Percentiles rank a stretch among this genome's conserved stretches.
These are phyloP conservation scores for Lophius piscatorius DNA, from an alignment of 2,113 vertebrate genomes.

Conservation along the genomic window DNA sequence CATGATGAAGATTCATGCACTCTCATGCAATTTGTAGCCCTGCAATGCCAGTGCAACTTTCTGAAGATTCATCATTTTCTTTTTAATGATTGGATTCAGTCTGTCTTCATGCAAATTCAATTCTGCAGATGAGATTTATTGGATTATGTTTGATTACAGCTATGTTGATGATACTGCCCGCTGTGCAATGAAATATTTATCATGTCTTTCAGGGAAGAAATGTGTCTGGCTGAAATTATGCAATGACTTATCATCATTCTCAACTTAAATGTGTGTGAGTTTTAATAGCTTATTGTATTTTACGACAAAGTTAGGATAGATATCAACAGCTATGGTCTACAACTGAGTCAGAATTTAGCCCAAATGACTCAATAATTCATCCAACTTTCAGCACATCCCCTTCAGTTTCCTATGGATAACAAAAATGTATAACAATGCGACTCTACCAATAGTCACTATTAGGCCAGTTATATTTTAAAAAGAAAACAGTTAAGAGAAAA, in stretches of 20 bases:
- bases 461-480: background rate
- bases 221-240: slow-evolving; percentile 19
- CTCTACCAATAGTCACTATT: too few relatives aligned
- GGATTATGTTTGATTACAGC: too few relatives aligned
- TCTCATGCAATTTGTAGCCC: background rate
- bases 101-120: background rate
- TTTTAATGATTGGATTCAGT: background rate
- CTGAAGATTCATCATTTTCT: background rate
- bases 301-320: too few relatives aligned
- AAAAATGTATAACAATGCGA: background rate
- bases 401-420: slow-evolving; percentile 3
- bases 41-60: background rate
- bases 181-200: background rate
- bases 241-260: slow-evolving; percentile 5
- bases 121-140: background rate
- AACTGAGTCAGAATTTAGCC: slow-evolving; percentile 10
- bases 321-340: too few relatives aligned
- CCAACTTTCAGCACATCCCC: slow-evolving; percentile 1
- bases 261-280: background rate
- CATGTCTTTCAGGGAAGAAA: background rate
- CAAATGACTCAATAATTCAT: slow-evolving; percentile 29
- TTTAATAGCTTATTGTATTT: background rate
- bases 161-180: background rate
- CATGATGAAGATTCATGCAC: slow-evolving; percentile 7
- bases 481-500: slow-evolving; percentile 1